A percentile compares a stretch with the other conserved stretches of the same genome.
Evolutionary conservation across 2,888 invertebrate species (phyloP).

Genomic region (Drosophila colorata): DNA sequence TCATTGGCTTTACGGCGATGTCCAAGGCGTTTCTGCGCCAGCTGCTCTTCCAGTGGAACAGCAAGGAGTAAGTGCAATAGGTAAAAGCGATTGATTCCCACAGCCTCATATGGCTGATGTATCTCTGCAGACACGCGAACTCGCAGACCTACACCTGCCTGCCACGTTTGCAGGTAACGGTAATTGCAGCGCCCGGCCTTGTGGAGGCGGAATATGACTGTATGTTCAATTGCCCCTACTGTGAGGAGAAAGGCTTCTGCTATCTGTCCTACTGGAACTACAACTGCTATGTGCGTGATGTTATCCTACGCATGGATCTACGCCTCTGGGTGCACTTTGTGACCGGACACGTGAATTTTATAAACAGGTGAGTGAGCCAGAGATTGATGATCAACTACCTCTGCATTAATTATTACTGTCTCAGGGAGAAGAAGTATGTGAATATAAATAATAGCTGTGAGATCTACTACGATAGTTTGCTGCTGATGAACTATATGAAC

Average conservation of each 20-base stretch:
- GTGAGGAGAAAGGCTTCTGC: constrained; percentile 42
- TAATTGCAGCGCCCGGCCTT: constrained; percentile 67
- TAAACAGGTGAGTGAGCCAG: constrained; percentile 58
- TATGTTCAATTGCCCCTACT: constrained; percentile 64
- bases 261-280: constrained; percentile 59
- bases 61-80: constrained; percentile 67
- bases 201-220: constrained; percentile 78
- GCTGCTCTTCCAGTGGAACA: constrained; percentile 76
- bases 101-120: background rate
- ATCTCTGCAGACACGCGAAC: constrained; percentile 50
- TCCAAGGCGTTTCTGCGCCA: constrained; percentile 78
- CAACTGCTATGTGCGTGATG: constrained; percentile 68
- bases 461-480: constrained; percentile 72
- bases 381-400: background rate
- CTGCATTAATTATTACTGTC: background rate
- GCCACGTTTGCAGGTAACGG: constrained; percentile 64
- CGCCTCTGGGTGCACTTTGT: constrained; percentile 72
- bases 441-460: constrained; percentile 64
- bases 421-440: constrained; percentile 63
- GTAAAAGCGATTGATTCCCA: too few relatives aligned
- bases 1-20: constrained; percentile 75
- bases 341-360: constrained; percentile 46
- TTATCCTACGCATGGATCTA: constrained; percentile 67
- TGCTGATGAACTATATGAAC: constrained; percentile 60
- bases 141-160: constrained; percentile 61